phyloP scores from a whole-genome alignment of 2,888 invertebrate species.

The Hecatera dysodea region DNA sequence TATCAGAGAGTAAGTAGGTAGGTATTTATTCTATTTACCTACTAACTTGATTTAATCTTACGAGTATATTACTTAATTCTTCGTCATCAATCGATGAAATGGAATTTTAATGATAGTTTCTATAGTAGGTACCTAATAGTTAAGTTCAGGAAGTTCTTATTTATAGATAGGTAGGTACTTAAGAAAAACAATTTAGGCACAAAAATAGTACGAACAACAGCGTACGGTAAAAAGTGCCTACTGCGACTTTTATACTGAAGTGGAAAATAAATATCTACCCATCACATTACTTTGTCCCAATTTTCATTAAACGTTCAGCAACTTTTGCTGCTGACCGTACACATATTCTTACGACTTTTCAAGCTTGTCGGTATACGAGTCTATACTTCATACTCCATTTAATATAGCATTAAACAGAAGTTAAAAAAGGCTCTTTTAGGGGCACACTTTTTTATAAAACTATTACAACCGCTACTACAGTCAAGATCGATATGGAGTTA shows the following conservation, averaged over 20 bases:
- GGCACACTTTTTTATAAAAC: no score
- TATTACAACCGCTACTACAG: no score
- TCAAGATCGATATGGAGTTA: no score
- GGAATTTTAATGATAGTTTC: background rate
- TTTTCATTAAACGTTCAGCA: no score
- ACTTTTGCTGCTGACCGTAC: background rate
- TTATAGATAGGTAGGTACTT: no score
- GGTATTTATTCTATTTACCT: conserved; percentile 1
- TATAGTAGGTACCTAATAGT: background rate
- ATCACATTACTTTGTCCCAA: background rate
- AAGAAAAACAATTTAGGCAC: no score
- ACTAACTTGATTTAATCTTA: conserved; percentile 5
- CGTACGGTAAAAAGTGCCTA: no score
- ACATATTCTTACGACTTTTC: background rate
- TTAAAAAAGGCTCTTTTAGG: no score
- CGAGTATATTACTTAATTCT: background rate
- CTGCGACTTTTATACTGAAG: no score
- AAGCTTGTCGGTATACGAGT: background rate
- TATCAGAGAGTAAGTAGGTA: conserved; percentile 16
- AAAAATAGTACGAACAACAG: no score
- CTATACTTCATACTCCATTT: no score
- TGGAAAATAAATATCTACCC: background rate
- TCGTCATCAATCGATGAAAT: conserved; percentile 4
- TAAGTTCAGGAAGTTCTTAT: background rate
- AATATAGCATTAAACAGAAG: no score